Conservation (phyloP, 2,888 invertebrate species). For the Pseudeuparius sepicola region DNA sequence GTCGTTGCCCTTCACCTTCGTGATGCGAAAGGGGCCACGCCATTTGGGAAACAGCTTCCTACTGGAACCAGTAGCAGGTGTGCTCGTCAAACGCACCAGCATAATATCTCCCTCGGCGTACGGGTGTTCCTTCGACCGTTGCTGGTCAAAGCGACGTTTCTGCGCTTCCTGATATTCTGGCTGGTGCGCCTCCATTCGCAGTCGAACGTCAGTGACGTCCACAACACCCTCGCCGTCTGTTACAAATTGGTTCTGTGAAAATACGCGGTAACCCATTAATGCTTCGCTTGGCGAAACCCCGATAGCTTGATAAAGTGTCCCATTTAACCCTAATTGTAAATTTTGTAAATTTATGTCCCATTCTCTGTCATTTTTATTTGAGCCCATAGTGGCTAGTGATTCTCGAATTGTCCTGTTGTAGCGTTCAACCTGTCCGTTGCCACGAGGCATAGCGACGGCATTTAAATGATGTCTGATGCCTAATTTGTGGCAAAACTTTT, state of each 20-base stretch:
- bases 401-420: conserved; percentile 10
- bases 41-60: conserved; percentile 14
- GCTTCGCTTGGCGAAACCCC: conserved; percentile 15
- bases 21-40: conserved; percentile 14
- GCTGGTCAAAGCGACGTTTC: conserved; percentile 13
- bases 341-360: conserved; percentile 18
- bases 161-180: conserved; percentile 12
- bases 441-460: no score
- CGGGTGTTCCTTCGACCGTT: background rate
- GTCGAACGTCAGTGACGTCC: conserved; percentile 13
- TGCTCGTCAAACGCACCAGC: conserved; percentile 9
- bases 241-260: background rate
- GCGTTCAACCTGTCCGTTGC: no score
- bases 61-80: conserved; percentile 12
- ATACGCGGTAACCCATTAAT: conserved; percentile 18
- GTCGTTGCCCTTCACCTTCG: conserved; percentile 13
- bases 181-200: conserved; percentile 2
- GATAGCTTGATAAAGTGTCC: conserved; percentile 15
- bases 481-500: conserved; percentile 14
- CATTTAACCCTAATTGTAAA: conserved; percentile 17
- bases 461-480: conserved; percentile 16
- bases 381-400: conserved; percentile 12
- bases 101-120: conserved; percentile 13
- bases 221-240: conserved; percentile 2
- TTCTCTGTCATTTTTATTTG: conserved; percentile 1